Conservation (phyloP, 2,113 vertebrate species). For the Catagonus wagneri region DNA sequence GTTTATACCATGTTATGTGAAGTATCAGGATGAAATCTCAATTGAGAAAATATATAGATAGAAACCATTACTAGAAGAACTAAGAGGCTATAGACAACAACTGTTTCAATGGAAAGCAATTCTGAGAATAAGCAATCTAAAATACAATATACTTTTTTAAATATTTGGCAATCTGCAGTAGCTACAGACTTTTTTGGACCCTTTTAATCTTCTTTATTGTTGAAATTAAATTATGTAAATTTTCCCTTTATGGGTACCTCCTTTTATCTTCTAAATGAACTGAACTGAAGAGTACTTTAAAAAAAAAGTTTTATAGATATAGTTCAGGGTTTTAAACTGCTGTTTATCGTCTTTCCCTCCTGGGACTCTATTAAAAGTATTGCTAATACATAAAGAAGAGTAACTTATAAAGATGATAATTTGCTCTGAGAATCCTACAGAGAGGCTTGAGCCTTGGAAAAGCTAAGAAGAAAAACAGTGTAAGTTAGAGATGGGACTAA, state of each 20-base stretch:
- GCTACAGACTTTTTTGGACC: not conserved
- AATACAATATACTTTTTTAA: not conserved
- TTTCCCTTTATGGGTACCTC: not conserved
- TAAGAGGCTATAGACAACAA: not conserved
- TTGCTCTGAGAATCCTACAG: not conserved
- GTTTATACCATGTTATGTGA: not conserved
- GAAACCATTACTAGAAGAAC: not conserved
- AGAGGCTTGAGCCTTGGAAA: not conserved
- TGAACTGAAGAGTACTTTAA: not conserved
- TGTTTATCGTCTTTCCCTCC: not conserved
- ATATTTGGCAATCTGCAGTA: not conserved
- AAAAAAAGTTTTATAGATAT: not conserved
- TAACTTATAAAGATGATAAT: conserved; percentile 9
- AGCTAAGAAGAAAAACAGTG: not conserved
- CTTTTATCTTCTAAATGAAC: conserved; percentile 12
- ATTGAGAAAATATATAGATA: not conserved
- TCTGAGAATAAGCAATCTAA: not conserved
- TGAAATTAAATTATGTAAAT: conserved; percentile 29
- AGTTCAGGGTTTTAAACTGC: conserved; percentile 35
- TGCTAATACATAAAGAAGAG: not conserved
- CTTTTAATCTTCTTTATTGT: not conserved
- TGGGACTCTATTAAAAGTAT: conserved; percentile 27
- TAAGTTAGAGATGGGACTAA: not conserved
- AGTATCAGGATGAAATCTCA: not conserved
- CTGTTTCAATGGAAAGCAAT: not conserved